These are phyloP conservation scores for Sardina pilchardus DNA, from an alignment of 2,113 vertebrate genomes.

Conservation along the genomic window DNA sequence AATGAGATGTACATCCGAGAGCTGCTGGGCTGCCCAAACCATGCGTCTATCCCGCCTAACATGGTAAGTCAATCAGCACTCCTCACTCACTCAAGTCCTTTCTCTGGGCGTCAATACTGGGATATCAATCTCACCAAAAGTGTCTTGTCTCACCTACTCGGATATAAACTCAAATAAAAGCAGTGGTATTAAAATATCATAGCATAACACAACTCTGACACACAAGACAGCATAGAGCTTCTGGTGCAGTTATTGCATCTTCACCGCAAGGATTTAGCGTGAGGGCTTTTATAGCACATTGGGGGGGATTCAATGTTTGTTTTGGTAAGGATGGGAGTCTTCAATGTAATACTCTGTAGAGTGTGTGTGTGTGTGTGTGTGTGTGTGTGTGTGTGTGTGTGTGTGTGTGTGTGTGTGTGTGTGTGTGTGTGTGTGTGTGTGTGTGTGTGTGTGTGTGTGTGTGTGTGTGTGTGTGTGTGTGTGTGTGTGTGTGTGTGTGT, in stretches of 20 bases:
- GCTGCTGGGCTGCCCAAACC: conserved; percentile 88
- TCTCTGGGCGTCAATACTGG: not conserved
- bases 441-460: not conserved
- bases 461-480: not conserved
- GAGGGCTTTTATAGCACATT: not conserved
- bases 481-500: not conserved
- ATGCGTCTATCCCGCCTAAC: conserved; percentile 83
- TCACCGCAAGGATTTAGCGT: not conserved
- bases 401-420: not conserved
- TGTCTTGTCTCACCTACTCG: not conserved
- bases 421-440: not conserved
- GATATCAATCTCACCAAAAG: not conserved
- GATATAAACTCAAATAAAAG: too few relatives aligned
- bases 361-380: not conserved
- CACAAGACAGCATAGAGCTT: not conserved
- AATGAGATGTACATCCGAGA: conserved; percentile 86
- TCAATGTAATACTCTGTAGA: not conserved
- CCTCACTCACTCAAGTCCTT: not conserved
- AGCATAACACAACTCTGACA: too few relatives aligned
- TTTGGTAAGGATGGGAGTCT: not conserved
- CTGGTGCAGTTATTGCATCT: not conserved
- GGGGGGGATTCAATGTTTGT: not conserved
- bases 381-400: not conserved
- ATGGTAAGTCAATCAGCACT: conserved; percentile 77
- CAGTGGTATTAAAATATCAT: too few relatives aligned